Conservation (phyloP, 2,888 invertebrate genomes). For the Apotomis capreana region DNA sequence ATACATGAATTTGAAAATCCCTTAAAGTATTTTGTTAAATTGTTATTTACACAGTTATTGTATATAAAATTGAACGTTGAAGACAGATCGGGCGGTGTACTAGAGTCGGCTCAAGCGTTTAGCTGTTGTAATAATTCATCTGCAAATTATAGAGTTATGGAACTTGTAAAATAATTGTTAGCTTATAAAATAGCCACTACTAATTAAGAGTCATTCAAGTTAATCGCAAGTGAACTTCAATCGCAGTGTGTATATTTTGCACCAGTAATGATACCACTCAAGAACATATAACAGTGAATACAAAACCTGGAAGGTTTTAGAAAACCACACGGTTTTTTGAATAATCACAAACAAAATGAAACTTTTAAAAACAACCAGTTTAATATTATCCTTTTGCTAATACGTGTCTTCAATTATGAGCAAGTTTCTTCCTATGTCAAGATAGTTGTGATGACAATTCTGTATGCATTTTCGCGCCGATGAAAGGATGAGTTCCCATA, state of each 20-base stretch:
- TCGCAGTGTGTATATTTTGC: slow-evolving; percentile 19
- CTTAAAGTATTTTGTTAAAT: slow-evolving; percentile 67
- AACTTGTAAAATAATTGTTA: slow-evolving; percentile 51
- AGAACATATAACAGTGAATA: too few relatives aligned
- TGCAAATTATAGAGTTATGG: slow-evolving; percentile 53
- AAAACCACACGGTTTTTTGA: too few relatives aligned
- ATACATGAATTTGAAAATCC: slow-evolving; percentile 35
- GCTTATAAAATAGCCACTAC: slow-evolving; percentile 44
- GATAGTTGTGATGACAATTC: too few relatives aligned
- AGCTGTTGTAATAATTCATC: slow-evolving; percentile 58
- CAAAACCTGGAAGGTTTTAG: too few relatives aligned
- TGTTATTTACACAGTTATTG: slow-evolving; percentile 67
- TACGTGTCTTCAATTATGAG: too few relatives aligned
- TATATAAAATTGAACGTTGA: slow-evolving; percentile 60
- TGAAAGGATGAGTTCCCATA: too few relatives aligned
- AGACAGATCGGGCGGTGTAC: slow-evolving; percentile 72
- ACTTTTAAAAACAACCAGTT: too few relatives aligned
- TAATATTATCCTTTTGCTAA: too few relatives aligned
- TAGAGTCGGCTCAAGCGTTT: slow-evolving; percentile 65
- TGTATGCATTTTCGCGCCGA: too few relatives aligned
- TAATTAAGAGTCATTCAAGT: slow-evolving; percentile 31
- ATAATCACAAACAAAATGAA: too few relatives aligned
- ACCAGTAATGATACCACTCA: not conserved
- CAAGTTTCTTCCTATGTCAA: too few relatives aligned
- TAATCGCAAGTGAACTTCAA: slow-evolving; percentile 19